Conservation (phyloP, 1,140 invertebrate genomes). For the Vollenhovia emeryi region DNA sequence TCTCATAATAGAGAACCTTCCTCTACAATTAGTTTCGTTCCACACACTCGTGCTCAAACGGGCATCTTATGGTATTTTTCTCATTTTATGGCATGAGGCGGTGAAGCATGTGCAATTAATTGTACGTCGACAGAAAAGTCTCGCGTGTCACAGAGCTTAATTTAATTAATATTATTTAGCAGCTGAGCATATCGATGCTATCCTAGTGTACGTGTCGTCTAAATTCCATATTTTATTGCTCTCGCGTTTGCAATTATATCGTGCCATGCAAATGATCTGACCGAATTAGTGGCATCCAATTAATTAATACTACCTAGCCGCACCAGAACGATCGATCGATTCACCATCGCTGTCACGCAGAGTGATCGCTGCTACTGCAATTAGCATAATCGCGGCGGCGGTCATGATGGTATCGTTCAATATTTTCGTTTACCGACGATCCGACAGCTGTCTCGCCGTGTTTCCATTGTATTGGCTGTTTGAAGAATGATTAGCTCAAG, state of each 20-base stretch:
- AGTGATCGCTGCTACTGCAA: conserved; percentile 68
- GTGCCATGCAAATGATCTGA: conserved; percentile 66
- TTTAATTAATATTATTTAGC: background rate
- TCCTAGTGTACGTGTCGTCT: background rate
- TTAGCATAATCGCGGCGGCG: conserved; percentile 69
- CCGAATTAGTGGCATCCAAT: conserved; percentile 69
- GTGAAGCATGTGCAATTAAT: background rate
- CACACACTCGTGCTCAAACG: background rate
- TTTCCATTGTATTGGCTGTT: conserved; percentile 11
- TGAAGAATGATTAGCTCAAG: background rate
- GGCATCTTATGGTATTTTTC: background rate
- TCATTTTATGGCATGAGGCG: background rate
- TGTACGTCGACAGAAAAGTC: background rate
- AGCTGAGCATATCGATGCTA: background rate
- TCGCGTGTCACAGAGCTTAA: background rate
- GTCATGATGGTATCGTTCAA: conserved; percentile 22
- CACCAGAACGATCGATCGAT: conserved; percentile 67
- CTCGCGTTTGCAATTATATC: conserved; percentile 66
- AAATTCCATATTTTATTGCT: conserved; percentile 58
- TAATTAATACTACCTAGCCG: conserved; percentile 65
- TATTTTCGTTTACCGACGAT: conserved; percentile 47
- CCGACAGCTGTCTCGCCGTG: conserved; percentile 17
- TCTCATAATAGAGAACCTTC: too few species aligned
- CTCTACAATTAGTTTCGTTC: background rate
- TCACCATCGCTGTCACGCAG: conserved; percentile 47